phyloP scores from a whole-genome alignment of 2,113 vertebrate species.

The Ceyx margarethae region DNA sequence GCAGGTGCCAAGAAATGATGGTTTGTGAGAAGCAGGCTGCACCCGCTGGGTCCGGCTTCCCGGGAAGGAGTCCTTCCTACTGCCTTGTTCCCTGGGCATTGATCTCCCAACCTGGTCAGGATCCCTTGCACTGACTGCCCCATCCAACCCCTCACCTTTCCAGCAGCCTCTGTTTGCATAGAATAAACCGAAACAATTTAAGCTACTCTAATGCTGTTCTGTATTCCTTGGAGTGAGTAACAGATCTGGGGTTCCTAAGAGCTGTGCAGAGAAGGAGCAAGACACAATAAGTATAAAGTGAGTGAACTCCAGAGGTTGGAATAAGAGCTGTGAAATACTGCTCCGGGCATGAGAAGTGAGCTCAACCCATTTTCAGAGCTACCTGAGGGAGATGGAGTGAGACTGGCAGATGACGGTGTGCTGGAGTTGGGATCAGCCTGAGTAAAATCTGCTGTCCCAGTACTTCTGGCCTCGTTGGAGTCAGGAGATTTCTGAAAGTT shows the following conservation, averaged over 20 bases:
- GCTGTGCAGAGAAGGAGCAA: background rate
- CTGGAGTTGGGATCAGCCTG: background rate
- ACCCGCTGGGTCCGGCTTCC: background rate
- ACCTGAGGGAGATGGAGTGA: slow-evolving; percentile 2
- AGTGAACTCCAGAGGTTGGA: background rate
- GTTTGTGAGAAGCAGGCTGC: background rate
- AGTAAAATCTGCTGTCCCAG: slow-evolving; percentile 6
- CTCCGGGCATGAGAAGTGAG: background rate
- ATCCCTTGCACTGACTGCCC: background rate
- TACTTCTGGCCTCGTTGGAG: slow-evolving; percentile 45
- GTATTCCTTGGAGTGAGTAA: background rate
- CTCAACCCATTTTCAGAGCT: slow-evolving; percentile 45
- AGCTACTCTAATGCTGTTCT: background rate
- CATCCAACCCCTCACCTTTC: background rate
- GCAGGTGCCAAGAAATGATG: background rate
- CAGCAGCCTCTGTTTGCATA: background rate
- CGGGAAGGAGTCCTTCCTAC: background rate
- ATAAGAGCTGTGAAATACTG: slow-evolving; percentile 33
- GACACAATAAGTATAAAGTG: slow-evolving; percentile 19
- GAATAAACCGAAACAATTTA: background rate
- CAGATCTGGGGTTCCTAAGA: background rate
- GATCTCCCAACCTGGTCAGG: fast-evolving
- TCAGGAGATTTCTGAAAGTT: background rate
- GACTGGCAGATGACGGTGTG: background rate
- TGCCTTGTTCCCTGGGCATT: background rate